A percentile compares a stretch with the other conserved stretches of the same genome.
Evolutionary conservation across 2,797 vertebrate genomes (phyloP).

Genomic region (Ptychobarbus kaznakovi): DNA sequence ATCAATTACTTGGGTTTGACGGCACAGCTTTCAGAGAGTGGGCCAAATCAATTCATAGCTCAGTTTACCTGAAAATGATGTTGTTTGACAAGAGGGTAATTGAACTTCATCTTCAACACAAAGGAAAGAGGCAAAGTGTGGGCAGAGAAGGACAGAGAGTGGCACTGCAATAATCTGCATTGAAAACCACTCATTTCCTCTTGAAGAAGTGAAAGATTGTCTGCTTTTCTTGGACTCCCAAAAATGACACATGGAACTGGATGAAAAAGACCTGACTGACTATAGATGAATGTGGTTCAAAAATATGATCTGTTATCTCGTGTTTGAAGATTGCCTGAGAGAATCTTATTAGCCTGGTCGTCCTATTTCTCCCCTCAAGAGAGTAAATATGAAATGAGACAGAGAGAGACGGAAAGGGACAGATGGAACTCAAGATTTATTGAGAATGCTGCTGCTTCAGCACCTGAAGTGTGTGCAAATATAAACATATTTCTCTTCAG

Average conservation of each 20-base stretch:
- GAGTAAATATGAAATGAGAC: conserved; percentile 26
- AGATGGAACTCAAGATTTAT: conserved; percentile 15
- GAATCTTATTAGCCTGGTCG: conserved; percentile 57
- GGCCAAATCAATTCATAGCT: conserved; percentile 47
- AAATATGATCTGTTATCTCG: conserved; percentile 49
- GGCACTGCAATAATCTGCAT: conserved; percentile 28
- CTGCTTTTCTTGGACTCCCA: conserved; percentile 6
- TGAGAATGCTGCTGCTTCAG: conserved; percentile 18
- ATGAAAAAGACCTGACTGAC: conserved; percentile 38
- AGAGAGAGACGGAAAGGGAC: conserved; percentile 9
- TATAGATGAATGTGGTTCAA: conserved; percentile 54
- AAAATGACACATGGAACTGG: conserved; percentile 2
- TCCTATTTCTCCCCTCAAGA: conserved; percentile 59
- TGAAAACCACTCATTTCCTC: conserved; percentile 8
- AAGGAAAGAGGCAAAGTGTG: not conserved
- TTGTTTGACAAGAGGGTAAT: conserved; percentile 46
- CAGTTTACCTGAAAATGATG: conserved; percentile 60
- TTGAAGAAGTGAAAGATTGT: not conserved
- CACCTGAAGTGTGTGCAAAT: conserved; percentile 5
- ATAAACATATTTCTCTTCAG: not conserved
- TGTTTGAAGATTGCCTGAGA: conserved; percentile 34
- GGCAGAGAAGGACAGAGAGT: not conserved
- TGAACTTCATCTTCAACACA: conserved; percentile 31
- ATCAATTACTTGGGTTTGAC: conserved; percentile 63
- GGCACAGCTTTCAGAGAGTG: conserved; percentile 18